A percentile compares a stretch with the other conserved stretches of the same genome.
These are phyloP conservation scores for Pristionchus mayeri DNA, from an alignment of 2,888 invertebrate genomes.

Conservation along the genomic window DNA sequence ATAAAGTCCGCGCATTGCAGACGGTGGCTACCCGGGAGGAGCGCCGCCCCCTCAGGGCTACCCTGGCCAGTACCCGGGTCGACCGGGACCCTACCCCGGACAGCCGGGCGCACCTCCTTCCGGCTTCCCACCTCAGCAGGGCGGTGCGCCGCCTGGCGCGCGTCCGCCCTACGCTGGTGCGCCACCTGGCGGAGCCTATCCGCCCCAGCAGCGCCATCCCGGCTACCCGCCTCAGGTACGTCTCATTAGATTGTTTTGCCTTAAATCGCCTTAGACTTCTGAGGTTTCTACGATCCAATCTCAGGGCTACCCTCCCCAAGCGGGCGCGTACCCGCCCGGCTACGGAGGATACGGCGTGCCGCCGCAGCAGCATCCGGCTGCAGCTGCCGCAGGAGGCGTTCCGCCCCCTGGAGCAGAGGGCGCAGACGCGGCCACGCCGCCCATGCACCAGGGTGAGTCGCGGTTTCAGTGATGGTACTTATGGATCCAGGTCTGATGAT, in stretches of 20 bases:
- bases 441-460: conserved; percentile 68
- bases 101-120: not conserved
- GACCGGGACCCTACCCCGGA: conserved; percentile 28
- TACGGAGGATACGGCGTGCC: conserved; percentile 53
- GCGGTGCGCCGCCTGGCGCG: conserved; percentile 25
- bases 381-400: conserved; percentile 44
- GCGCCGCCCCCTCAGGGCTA: conserved; percentile 1
- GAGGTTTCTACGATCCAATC: no score
- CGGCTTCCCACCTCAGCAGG: not conserved
- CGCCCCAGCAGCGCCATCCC: conserved; percentile 38
- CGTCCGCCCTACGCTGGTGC: conserved; percentile 32
- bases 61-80: conserved; percentile 18
- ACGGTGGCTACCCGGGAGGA: conserved; percentile 35
- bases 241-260: no score
- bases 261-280: no score
- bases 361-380: conserved; percentile 50
- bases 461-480: no score
- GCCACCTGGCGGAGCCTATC: conserved; percentile 30
- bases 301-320: conserved; percentile 50
- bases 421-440: conserved; percentile 63
- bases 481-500: no score
- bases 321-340: conserved; percentile 47
- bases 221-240: conserved; percentile 51
- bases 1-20: conserved; percentile 9
- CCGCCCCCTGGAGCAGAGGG: conserved; percentile 41